Evolutionary conservation across 2,113 vertebrate genomes (phyloP), one percentile per base, ranked within the genome.

Genomic region (Callipepla squamata): DNA sequence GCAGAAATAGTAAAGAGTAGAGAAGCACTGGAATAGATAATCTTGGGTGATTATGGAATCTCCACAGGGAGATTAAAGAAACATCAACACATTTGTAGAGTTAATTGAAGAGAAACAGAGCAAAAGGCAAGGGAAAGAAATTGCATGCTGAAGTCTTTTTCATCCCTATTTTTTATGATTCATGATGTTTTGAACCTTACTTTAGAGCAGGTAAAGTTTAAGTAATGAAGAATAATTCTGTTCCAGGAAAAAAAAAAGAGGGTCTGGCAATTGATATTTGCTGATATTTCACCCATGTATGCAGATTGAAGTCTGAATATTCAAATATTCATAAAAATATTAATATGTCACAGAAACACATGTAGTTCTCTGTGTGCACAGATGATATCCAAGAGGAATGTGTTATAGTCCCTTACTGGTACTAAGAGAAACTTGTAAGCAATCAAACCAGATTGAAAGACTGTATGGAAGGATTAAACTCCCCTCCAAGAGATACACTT

Each of bases 241-340:
- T 19, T 30, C 62, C 18, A 5, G 61, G 16, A 13, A 66, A 62
- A 23, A 15, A 30, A 48, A 74, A 20, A 45, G n/a, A 61, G 50
- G 14, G 65, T 12, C n/a, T 75, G 20, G 28, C 83, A 69, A 67
- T 38, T 9, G 18, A 87, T 90, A 85, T 19, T 45, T 96, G 26
- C 20, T 73, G 72, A 82, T 55, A 88, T 59, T 48, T 20, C 80
- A 92, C 80, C 44, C 58, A 84, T 47, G 11, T 63, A 50, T 80
- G 58, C 53, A 91, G 9, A 2, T 45, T 65, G 66, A 88, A 42
- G 75, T 76, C 69, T 0, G 0, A 87, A 87, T 73, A 90, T 74
- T 80, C 34, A 83, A 87, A 87, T 73, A 90, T 74, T 80, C 34
- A 83, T 88, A 30, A 58, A 93, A 66, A 44, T 42, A 77, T 57